Base-by-base conservation (phyloP, 2,888 invertebrate species). In the Hypena proboscidalis region DNA sequence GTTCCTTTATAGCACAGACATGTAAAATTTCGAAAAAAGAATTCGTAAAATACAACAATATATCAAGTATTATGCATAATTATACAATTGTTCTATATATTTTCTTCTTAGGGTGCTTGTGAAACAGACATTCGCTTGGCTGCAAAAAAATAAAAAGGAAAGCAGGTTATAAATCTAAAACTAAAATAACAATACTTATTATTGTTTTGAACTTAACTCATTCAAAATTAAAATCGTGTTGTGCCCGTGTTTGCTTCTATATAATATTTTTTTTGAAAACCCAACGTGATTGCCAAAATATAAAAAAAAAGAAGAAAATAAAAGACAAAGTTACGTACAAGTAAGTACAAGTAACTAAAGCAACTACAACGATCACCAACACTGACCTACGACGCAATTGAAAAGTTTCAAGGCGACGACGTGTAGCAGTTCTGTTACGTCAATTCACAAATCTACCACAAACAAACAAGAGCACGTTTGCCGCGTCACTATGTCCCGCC, bases 1-100 rank as follows among this genome's bases (percentile, higher is more conserved):
- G 52, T 64, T 87, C 79, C 90, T 83, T 87, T 77, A 76, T 70
- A 55, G 90, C 70, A 76, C 85, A 90, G 90, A 87, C 90, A 90
- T 90, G 88, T 46, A 82, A 89, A 74, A 69, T 71, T 74, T 72
- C 62, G 39, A 39, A 66, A 54, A 49, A 55, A 55, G 23, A n/a
- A n/a, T n/a, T n/a, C n/a, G n/a, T n/a, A n/a, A n/a, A n/a, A n/a
- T n/a, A n/a, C n/a, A n/a, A n/a, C n/a, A n/a, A n/a, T n/a, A n/a
- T n/a, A n/a, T n/a, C n/a, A n/a, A n/a, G n/a, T n/a, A n/a, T n/a
- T n/a, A n/a, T n/a, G n/a, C n/a, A n/a, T n/a, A n/a, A n/a, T n/a
- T n/a, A n/a, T n/a, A n/a, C 53, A 41, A 65, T 44, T 47, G 48
- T 38, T 57, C 61, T 58, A 67, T 50, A 61, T 49, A 61, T 61